Evolutionary conservation across 2,888 invertebrate genomes (phyloP), one percentile per base, ranked within the genome.

Genomic region (Leptinotarsa haldemani): DNA sequence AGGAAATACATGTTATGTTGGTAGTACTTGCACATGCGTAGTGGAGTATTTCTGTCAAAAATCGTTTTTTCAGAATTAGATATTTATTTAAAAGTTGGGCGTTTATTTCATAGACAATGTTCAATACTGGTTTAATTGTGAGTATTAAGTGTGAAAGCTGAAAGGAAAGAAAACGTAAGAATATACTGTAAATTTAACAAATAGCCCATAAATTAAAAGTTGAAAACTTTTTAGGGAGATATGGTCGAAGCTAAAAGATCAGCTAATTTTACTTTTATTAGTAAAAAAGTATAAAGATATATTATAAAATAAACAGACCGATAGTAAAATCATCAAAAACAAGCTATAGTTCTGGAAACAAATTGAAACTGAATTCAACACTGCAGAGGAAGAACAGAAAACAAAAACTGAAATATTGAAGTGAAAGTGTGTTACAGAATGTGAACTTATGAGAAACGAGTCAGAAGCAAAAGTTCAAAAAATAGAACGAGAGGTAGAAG

Each of bases 221-320:
- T 20, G 20, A 20, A 20, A 16, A 53, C 16, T 53, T 53, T 20
- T 53, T 12, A 56, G 53, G 20, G 1, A 18, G 18, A 18, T 56
- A 20, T 56, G 53, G 53, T 1, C 18, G 16, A 16, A 7, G 20
- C n/a, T 18, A 18, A 56, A 20, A 18, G 53, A 56, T 56, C 20
- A 56, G 53, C 53, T 56, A 18, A 56, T 53, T 56, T 56, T 56
- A 18, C 22, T 65, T 18, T 20, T 15, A 12, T 65, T 65, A 4
- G 25, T 65, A 50, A 47, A 65, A n/a, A 65, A 65, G 50, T 65
- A 65, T 65, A 22, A 65, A 65, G 50, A 22, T 48, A 61, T 58
- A 46, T 12, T 69, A 47, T 63, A 69, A 61, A 48, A 48, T 61
- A 69, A 61, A 47, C 48, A 58, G 58, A 61, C 69, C 13, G 61